Conservation (phyloP, 2,797 vertebrate genomes). For the Falco berigora region DNA sequence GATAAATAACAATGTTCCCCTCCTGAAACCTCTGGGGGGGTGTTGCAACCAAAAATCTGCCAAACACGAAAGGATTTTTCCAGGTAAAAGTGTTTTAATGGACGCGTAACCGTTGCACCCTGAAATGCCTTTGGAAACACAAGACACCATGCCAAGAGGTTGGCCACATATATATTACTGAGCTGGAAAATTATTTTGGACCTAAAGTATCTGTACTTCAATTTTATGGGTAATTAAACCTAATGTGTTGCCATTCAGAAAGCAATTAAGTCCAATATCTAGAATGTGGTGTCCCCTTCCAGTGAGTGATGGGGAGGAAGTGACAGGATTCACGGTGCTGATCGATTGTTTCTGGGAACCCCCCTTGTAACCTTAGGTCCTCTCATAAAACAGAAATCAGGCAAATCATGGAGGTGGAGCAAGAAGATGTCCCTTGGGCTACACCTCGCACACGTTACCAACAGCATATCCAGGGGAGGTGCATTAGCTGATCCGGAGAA, state of each 20-base stretch:
- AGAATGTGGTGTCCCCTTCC: slow-evolving; percentile 11
- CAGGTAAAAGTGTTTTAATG: neutral
- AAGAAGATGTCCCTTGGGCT: neutral
- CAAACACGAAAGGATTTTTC: neutral
- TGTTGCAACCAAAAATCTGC: neutral
- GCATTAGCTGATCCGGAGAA: fast-evolving
- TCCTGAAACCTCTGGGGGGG: neutral
- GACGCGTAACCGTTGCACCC: neutral
- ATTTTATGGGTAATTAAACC: slow-evolving; percentile 69
- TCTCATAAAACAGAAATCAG: neutral
- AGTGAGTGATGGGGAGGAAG: neutral
- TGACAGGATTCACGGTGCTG: neutral
- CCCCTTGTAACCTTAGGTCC: neutral
- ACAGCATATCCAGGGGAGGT: fast-evolving
- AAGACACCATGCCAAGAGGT: neutral
- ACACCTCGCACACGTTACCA: fast-evolving
- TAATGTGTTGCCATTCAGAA: slow-evolving; percentile 54
- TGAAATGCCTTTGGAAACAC: slow-evolving; percentile 35
- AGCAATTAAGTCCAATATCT: slow-evolving; percentile 52
- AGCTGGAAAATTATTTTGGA: slow-evolving; percentile 69
- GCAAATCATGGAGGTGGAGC: neutral
- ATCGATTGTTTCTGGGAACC: neutral
- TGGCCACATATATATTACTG: slow-evolving; percentile 53
- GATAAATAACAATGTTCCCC: neutral
- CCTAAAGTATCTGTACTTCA: slow-evolving; percentile 53